Evolutionary conservation across 2,888 invertebrate species (phyloP).

Genomic region (Parelbella ahira): DNA sequence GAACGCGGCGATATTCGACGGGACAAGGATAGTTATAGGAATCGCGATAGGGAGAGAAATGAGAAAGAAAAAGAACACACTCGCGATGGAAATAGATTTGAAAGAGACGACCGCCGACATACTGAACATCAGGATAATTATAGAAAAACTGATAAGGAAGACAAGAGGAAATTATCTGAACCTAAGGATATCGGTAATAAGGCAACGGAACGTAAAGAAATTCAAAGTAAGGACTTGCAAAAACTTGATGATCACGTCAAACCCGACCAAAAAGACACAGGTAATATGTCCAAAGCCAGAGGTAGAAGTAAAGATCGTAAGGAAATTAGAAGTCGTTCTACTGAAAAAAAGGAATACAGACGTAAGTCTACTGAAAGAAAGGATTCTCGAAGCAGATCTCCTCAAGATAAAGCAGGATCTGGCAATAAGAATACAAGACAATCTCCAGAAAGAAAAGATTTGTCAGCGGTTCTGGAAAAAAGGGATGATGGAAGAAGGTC

Average conservation of each 20-base stretch:
- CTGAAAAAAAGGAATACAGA: slow-evolving; percentile 9
- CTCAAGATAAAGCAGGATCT: neutral
- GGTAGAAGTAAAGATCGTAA: slow-evolving; percentile 27
- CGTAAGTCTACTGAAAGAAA: slow-evolving; percentile 7
- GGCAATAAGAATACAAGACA: neutral
- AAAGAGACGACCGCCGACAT: slow-evolving; percentile 31
- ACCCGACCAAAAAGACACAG: neutral
- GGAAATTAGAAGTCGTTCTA: slow-evolving; percentile 1
- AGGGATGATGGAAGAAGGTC: slow-evolving; percentile 6
- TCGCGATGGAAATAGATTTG: slow-evolving; percentile 32
- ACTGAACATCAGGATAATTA: slow-evolving; percentile 27
- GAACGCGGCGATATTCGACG: slow-evolving; percentile 41
- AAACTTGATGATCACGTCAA: slow-evolving; percentile 1
- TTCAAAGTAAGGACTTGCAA: slow-evolving; percentile 1
- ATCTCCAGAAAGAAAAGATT: slow-evolving; percentile 1
- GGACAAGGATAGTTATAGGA: slow-evolving; percentile 36
- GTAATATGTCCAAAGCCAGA: slow-evolving; percentile 4
- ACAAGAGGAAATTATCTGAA: slow-evolving; percentile 17
- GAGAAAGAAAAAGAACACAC: slow-evolving; percentile 31
- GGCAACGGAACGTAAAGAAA: slow-evolving; percentile 26
- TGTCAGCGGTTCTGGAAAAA: neutral
- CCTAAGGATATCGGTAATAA: slow-evolving; percentile 8
- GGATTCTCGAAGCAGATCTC: slow-evolving; percentile 16
- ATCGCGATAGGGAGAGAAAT: slow-evolving; percentile 38
- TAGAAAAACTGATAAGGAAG: slow-evolving; percentile 26